A percentile compares a stretch with the other conserved stretches of the same genome.
Evolutionary conservation across 2,113 vertebrate species (phyloP).

Genomic region (Pelecanoides urinatrix): DNA sequence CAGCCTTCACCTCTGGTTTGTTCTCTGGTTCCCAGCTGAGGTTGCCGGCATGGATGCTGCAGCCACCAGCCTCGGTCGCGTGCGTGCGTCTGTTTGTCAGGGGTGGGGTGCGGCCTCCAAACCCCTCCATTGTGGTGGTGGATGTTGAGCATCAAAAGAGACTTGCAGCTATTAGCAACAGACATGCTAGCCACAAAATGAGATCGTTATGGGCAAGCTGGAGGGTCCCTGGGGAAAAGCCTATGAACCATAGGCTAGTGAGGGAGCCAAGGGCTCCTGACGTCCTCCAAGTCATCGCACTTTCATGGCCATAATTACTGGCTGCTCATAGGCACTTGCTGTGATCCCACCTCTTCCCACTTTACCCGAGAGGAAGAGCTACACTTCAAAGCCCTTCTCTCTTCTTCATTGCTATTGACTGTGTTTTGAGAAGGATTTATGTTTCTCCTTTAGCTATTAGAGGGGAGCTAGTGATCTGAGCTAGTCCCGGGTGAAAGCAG

Average conservation of each 20-base stretch:
- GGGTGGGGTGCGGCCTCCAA: neutral
- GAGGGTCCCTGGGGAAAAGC: neutral
- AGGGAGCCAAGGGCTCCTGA: neutral
- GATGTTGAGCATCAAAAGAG: neutral
- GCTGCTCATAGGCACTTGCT: neutral
- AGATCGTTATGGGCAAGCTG: neutral
- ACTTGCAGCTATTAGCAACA: neutral
- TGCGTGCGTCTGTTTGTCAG: neutral
- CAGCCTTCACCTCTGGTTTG: neutral
- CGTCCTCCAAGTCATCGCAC: neutral
- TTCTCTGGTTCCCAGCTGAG: neutral
- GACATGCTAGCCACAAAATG: neutral
- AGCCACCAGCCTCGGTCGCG: neutral
- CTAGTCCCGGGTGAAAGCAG: neutral
- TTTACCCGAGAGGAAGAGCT: neutral
- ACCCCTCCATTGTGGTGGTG: neutral
- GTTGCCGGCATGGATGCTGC: neutral
- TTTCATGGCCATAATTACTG: neutral
- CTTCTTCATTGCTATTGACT: neutral
- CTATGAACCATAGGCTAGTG: fast-evolving
- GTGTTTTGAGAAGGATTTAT: neutral
- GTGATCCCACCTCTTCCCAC: neutral
- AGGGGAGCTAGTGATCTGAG: neutral
- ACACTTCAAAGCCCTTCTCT: neutral
- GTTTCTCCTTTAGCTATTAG: neutral